phyloP scores from a whole-genome alignment of 1,140 invertebrate genomes.

The Zophobas morio region DNA sequence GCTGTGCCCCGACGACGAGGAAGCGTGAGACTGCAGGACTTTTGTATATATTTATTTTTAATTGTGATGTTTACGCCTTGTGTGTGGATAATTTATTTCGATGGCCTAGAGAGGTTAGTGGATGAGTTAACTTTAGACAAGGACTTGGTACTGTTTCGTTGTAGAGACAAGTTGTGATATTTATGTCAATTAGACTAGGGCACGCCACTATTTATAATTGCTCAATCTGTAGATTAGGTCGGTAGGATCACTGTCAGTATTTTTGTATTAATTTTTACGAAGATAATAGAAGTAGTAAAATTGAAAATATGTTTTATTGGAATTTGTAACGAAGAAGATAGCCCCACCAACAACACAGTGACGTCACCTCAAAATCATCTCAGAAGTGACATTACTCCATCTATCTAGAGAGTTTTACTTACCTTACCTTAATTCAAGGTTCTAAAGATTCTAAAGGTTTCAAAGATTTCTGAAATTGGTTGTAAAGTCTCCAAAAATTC shows the following conservation, averaged over 20 bases:
- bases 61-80: not conserved
- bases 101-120: constrained; percentile 16
- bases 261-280: constrained; percentile 36
- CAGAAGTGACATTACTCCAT: too few relatives aligned
- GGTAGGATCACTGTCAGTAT: constrained; percentile 21
- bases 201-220: constrained; percentile 38
- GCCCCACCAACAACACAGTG: not conserved
- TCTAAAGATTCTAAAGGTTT: too few relatives aligned
- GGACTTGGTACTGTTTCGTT: constrained; percentile 25
- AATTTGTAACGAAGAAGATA: too few relatives aligned
- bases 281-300: constrained; percentile 11
- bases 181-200: constrained; percentile 12
- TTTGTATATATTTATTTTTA: constrained; percentile 15
- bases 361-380: too few relatives aligned
- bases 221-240: constrained; percentile 23
- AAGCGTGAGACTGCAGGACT: constrained; percentile 26
- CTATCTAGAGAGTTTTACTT: too few relatives aligned
- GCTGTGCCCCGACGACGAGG: constrained; percentile 35
- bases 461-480: too few relatives aligned
- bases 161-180: constrained; percentile 35
- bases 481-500: too few relatives aligned
- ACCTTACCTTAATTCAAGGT: too few relatives aligned
- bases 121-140: constrained; percentile 20
- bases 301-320: not conserved
- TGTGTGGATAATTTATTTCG: constrained; percentile 5